A percentile compares a stretch with the other conserved stretches of the same genome.
phyloP scores from a whole-genome alignment of 2,113 vertebrate species.

The Onychostoma macrolepis region DNA sequence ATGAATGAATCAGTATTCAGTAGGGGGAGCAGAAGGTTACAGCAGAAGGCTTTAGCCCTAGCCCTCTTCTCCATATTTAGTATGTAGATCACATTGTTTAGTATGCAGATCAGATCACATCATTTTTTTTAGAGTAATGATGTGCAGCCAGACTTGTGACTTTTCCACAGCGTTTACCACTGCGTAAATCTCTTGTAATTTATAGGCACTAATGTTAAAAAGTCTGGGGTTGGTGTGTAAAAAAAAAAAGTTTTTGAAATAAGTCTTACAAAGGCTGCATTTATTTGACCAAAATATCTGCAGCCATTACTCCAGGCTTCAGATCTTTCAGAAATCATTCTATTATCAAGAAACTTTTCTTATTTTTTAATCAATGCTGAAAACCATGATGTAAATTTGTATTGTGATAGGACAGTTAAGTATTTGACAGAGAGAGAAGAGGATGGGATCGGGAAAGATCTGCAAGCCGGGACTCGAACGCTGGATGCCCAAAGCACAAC shows the following conservation, averaged over 20 bases:
- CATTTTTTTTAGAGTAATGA: conserved; percentile 35
- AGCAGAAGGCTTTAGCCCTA: conserved; percentile 9
- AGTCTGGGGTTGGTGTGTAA: too few species aligned
- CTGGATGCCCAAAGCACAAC: too few species aligned
- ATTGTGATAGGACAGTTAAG: too few species aligned
- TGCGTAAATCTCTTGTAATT: neutral
- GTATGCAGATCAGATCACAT: conserved; percentile 4
- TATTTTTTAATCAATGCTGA: neutral
- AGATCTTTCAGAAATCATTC: neutral
- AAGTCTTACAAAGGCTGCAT: neutral
- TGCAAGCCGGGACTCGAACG: neutral
- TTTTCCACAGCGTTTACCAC: conserved; percentile 7
- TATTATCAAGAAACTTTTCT: neutral
- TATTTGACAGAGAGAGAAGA: too few species aligned
- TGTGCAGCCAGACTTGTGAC: neutral
- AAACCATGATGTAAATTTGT: neutral
- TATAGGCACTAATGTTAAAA: neutral
- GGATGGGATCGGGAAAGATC: too few species aligned
- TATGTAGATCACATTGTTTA: conserved; percentile 18
- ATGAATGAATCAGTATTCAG: conserved; percentile 72
- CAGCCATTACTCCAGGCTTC: neutral
- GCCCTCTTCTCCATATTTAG: neutral
- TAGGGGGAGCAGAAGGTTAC: conserved; percentile 56
- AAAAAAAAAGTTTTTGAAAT: too few species aligned
- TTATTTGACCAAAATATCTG: neutral